Evolutionary conservation across 2,113 vertebrate genomes (phyloP), one percentile per base, ranked within the genome.

Genomic region (Columba livia): DNA sequence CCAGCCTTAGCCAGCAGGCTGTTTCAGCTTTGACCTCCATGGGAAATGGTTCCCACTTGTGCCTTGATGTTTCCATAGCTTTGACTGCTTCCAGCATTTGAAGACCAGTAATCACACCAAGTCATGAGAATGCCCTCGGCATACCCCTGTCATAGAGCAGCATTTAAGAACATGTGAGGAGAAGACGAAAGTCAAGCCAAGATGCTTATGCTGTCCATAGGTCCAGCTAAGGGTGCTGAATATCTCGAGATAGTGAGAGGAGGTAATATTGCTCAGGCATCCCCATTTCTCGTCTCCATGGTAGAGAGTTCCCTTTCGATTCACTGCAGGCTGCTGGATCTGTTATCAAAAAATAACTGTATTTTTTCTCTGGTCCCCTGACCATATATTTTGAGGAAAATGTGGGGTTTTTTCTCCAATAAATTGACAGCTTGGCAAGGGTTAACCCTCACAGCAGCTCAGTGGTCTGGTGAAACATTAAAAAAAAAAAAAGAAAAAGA

Each of bases 191-290:
- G 21, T 16, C 64, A 29, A 44, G 24, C 29, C 5, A 28, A 67
- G 48, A 50, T 50, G 53, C 10, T 86, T 44, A 77, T 3, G 2
- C 44, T 54, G 26, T 53, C 18, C 31, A 6, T 8, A 19, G 25
- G 18, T 1, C 1, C 38, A 54, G 24, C 4, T 0, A 10, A 79
- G 1, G 0, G 8, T 80, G 58, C 48, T 64, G n/a, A 56, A 19
- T 73, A 61, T n/a, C 44, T 65, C 24, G 73, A 50, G 28, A 57
- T 19, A 56, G 44, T 28, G 34, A 48, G 28, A 72, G 32, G 7
- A 57, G 9, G 5, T 36, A 18, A 38, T 3, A 3, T 61, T 57
- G 15, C 44, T 66, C n/a, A 88, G 24, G 10, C 29, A 57, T 42
- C 15, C 9, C 19, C 14, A 28, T 87, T 78, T 91, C 64, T 77